Base-by-base conservation (phyloP, 37 sponge, comb jelly and placozoan genomes). In the Diacarnus erythraeanus region DNA sequence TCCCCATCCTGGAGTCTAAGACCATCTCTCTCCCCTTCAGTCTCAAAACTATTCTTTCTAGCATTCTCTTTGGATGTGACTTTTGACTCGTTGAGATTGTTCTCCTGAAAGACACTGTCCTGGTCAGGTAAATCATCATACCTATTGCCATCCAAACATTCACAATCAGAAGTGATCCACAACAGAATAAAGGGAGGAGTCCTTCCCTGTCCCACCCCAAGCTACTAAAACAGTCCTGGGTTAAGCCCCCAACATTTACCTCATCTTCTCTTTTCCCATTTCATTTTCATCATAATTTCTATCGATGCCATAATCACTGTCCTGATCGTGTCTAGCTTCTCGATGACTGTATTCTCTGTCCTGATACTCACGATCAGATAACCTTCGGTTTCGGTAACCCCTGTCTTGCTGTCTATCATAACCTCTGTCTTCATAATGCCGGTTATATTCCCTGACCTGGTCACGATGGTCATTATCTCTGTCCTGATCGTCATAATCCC, bases 21-120 rank as follows among this genome's bases (percentile, higher is more conserved):
- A 54, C 64, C 68, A 30, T 38, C 68, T 34, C 74, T 57, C 23
- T 72, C 34, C 40, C 80, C 51, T 26, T 73, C 80, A 31, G 1
- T 44, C n/a, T 31, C 20, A 44, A 58, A 26, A 65, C 69, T 31
- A 42, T 38, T 35, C 41, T 69, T 33, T 36, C 51, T 35, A n/a
- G 59, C 56, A 29, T 75, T 39, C 27, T 59, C 42, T 60, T 47
- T 35, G 15, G 27, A 3, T 27, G 47, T 63, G 4, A 35, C 69
- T 15, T 27, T 63, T 27, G n/a, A n/a, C n/a, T n/a, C n/a, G n/a
- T n/a, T n/a, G n/a, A n/a, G n/a, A n/a, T n/a, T n/a, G n/a, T n/a
- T n/a, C n/a, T 47, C 51, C 51, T 47, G 51, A 47, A 47, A 47
- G 51, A 47, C 51, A 47, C 12, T 47, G 51, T 47, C 51, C 51